Conservation (phyloP, 2,888 invertebrate species). For the Heliconius cydno region DNA sequence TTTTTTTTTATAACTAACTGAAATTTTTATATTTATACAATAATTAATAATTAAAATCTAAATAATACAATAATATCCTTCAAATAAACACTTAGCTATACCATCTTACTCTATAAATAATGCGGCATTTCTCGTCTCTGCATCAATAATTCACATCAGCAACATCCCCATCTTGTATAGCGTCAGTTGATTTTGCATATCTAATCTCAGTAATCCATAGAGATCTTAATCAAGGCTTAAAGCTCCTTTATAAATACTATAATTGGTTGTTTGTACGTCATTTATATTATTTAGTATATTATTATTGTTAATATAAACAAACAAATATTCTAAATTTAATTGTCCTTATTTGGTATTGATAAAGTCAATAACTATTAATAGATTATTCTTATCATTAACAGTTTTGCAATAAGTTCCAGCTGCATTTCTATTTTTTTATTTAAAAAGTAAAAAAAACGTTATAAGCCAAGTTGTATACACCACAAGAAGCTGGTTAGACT, state of each 20-base stretch:
- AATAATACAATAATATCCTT: not conserved
- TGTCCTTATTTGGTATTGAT: too few relatives aligned
- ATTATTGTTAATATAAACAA: not conserved
- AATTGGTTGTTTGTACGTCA: not conserved
- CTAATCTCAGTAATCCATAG: slow-evolving; percentile 31
- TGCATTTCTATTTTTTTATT: too few relatives aligned
- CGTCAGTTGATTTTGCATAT: slow-evolving; percentile 30
- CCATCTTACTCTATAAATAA: slow-evolving; percentile 3
- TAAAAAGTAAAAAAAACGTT: too few relatives aligned
- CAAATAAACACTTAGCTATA: not conserved
- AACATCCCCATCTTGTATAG: slow-evolving; percentile 22
- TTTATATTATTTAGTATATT: not conserved
- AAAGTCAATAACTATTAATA: too few relatives aligned
- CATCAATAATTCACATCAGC: slow-evolving; percentile 28
- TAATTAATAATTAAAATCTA: not conserved
- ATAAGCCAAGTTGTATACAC: too few relatives aligned
- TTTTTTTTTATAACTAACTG: too few relatives aligned
- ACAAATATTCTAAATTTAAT: too few relatives aligned
- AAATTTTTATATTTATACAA: too few relatives aligned
- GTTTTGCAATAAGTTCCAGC: too few relatives aligned
- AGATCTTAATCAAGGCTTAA: slow-evolving; percentile 26
- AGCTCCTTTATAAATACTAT: slow-evolving; percentile 19
- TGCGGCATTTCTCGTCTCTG: slow-evolving; percentile 7
- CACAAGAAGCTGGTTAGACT: too few relatives aligned
- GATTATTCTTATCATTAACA: too few relatives aligned